A percentile compares a stretch with the other conserved stretches of the same genome.
Evolutionary conservation across 2,113 vertebrate genomes (phyloP).

Genomic region (Seriola aureovittata): DNA sequence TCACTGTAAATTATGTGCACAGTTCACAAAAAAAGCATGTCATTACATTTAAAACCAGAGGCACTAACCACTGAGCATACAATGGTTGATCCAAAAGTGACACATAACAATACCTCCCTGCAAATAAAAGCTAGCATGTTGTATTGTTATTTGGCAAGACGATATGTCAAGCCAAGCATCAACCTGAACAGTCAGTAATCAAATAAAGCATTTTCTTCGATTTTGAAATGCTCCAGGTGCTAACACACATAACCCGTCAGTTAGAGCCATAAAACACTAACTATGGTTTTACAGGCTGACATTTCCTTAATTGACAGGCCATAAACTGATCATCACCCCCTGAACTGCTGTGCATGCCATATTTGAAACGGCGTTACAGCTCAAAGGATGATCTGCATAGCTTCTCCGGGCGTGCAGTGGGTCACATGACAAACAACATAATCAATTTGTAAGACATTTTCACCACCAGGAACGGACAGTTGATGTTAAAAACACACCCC

Average conservation of each 20-base stretch:
- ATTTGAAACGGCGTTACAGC: slow-evolving; percentile 29
- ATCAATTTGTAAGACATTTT: slow-evolving; percentile 39
- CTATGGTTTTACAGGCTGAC: neutral
- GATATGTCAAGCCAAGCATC: neutral
- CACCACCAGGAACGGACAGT: neutral
- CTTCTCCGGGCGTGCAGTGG: slow-evolving; percentile 22
- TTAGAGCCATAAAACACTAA: too few species aligned
- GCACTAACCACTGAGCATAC: neutral
- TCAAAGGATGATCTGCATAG: slow-evolving; percentile 17
- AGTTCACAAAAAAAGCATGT: neutral
- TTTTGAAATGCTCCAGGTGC: neutral
- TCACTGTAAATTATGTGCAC: neutral
- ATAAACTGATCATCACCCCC: neutral
- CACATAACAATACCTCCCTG: too few species aligned
- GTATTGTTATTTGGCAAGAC: neutral
- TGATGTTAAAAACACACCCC: neutral
- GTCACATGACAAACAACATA: slow-evolving; percentile 68
- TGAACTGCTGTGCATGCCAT: slow-evolving; percentile 4
- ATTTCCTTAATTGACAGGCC: neutral
- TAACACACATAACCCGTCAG: neutral
- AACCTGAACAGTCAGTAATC: neutral
- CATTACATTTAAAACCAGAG: neutral
- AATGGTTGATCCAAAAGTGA: neutral
- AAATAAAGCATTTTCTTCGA: neutral
- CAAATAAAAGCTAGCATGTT: neutral